phyloP scores from a whole-genome alignment of 2,888 invertebrate species.

The Lottia scabra region DNA sequence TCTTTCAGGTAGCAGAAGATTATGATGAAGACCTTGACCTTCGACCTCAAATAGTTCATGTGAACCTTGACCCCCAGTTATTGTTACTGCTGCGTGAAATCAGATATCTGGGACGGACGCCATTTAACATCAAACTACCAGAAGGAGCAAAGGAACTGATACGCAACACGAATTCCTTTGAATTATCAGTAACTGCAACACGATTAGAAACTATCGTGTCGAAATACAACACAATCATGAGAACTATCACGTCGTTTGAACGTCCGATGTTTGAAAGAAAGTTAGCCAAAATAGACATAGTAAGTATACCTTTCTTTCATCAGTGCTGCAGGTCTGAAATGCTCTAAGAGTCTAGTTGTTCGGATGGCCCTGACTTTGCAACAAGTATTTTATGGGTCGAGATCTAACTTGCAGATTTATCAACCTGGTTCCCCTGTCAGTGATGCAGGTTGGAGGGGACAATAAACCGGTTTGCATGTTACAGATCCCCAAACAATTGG shows the following conservation, averaged over 20 bases:
- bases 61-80: constrained; percentile 67
- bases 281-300: constrained; percentile 65
- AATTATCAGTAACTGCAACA: constrained; percentile 62
- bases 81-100: constrained; percentile 65
- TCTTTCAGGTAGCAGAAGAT: constrained; percentile 62
- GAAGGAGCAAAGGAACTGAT: constrained; percentile 61
- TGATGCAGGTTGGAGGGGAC: no score
- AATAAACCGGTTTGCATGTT: no score
- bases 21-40: constrained; percentile 64
- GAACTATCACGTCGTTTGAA: constrained; percentile 65
- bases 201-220: constrained; percentile 66
- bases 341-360: no score
- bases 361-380: no score
- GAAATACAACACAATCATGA: constrained; percentile 68
- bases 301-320: constrained; percentile 37
- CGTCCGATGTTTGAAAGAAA: constrained; percentile 66
- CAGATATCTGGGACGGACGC: constrained; percentile 63
- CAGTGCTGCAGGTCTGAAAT: no score
- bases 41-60: constrained; percentile 63
- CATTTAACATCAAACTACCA: constrained; percentile 61
- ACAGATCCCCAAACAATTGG: no score
- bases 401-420: no score
- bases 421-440: no score
- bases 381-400: no score
- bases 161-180: constrained; percentile 59